phyloP scores from a whole-genome alignment of 2,113 vertebrate genomes.

The Cairina moschata region DNA sequence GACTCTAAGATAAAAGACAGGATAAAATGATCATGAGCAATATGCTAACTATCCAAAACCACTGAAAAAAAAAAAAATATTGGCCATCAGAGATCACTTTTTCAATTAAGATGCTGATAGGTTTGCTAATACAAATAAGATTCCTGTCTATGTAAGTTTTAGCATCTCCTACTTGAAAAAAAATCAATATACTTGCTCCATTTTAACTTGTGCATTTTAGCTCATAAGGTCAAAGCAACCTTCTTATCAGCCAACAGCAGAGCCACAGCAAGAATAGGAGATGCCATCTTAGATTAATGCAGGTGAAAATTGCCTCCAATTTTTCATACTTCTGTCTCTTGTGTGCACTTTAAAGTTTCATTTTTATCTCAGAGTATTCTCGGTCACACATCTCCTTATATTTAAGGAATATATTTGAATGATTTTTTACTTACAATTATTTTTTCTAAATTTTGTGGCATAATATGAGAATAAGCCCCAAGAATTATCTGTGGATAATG shows the following conservation, averaged over 20 bases:
- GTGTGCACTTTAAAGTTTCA: constrained; percentile 37
- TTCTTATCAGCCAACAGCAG: constrained; percentile 60
- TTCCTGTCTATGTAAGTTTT: not conserved
- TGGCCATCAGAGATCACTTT: not conserved
- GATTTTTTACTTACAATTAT: constrained; percentile 29
- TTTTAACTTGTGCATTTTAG: constrained; percentile 43
- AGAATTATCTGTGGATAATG: not conserved
- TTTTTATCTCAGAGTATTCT: constrained; percentile 44
- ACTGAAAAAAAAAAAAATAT: not conserved
- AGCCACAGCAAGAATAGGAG: constrained; percentile 59
- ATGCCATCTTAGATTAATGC: constrained; percentile 75
- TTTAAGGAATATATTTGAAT: constrained; percentile 52
- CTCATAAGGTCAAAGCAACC: constrained; percentile 57
- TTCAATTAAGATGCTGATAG: not conserved
- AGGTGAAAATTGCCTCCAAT: constrained; percentile 56
- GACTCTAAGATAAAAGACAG: not conserved
- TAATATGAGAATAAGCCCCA: not conserved
- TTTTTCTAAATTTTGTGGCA: constrained; percentile 17
- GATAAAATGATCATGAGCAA: not conserved
- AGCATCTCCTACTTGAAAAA: not conserved
- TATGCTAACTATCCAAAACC: not conserved
- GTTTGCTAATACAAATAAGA: not conserved
- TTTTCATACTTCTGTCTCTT: constrained; percentile 50
- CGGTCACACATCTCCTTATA: constrained; percentile 25
- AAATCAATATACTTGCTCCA: not conserved